Evolutionary conservation across 2,797 vertebrate genomes (phyloP).

Genomic region (Etheostoma perlongum): DNA sequence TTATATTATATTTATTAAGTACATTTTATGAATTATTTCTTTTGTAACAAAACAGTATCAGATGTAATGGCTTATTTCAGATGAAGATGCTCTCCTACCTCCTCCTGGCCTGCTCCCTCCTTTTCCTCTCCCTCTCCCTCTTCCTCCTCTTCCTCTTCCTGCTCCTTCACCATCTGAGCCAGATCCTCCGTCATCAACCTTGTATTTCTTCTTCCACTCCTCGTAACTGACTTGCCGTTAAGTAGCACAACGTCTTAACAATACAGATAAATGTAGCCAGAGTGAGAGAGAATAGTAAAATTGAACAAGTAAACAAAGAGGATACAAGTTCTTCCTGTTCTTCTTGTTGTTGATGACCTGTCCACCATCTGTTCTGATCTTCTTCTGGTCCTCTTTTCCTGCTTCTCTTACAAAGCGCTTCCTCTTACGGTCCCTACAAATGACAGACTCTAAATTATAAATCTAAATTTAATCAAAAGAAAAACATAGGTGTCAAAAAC

Average conservation of each 20-base stretch:
- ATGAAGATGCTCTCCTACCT: constrained; percentile 42
- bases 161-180: constrained; percentile 74
- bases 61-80: background rate
- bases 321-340: constrained; percentile 96
- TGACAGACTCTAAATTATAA: background rate
- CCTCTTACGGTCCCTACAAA: constrained; percentile 93
- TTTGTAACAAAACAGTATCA: background rate
- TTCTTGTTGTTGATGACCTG: constrained; percentile 89
- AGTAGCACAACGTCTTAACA: constrained; percentile 53
- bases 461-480: background rate
- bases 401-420: constrained; percentile 92
- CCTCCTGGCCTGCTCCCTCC: constrained; percentile 49
- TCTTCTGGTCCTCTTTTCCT: constrained; percentile 92
- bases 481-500: background rate
- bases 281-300: background rate
- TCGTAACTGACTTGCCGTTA: constrained; percentile 89
- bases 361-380: constrained; percentile 90
- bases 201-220: constrained; percentile 98
- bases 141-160: constrained; percentile 46
- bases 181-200: constrained; percentile 88
- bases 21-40: background rate
- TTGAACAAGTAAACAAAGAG: constrained; percentile 35
- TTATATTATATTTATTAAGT: background rate
- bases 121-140: constrained; percentile 43
- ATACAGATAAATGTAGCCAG: background rate